These are phyloP conservation scores for Apoda limacodes DNA, from an alignment of 2,888 invertebrate species.

Conservation along the genomic window DNA sequence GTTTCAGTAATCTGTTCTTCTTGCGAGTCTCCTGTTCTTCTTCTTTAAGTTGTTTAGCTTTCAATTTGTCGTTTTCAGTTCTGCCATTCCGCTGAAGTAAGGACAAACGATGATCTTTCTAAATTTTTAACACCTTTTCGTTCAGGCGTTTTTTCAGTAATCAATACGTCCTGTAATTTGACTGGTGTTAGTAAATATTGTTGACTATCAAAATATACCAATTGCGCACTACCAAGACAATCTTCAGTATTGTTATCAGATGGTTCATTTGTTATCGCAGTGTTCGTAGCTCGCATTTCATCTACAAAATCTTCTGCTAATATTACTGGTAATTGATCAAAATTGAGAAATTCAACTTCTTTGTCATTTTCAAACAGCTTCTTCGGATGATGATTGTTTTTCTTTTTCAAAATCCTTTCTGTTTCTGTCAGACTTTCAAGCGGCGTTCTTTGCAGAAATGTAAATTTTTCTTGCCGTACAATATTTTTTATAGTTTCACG, in stretches of 20 bases:
- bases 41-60: too few species aligned
- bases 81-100: constrained; percentile 13
- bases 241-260: constrained; percentile 1
- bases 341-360: constrained; percentile 4
- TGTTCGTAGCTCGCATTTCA: constrained; percentile 9
- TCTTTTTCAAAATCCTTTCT: constrained; percentile 12
- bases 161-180: constrained; percentile 4
- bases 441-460: too few species aligned
- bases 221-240: constrained; percentile 1
- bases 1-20: too few species aligned
- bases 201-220: constrained; percentile 2
- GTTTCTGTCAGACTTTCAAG: constrained; percentile 12
- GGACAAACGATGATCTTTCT: constrained; percentile 13
- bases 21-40: too few species aligned
- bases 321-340: constrained; percentile 14
- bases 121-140: constrained; percentile 15
- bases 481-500: constrained; percentile 10
- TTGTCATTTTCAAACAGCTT: constrained; percentile 4
- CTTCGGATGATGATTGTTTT: constrained; percentile 4
- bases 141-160: constrained; percentile 11
- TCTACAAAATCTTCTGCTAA: constrained; percentile 15
- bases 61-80: constrained; percentile 13
- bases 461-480: constrained; percentile 13
- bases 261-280: background rate
- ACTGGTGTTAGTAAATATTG: constrained; percentile 2